These are phyloP conservation scores for Ephialtes manifestator DNA, from an alignment of 2,888 invertebrate genomes.

Conservation along the genomic window DNA sequence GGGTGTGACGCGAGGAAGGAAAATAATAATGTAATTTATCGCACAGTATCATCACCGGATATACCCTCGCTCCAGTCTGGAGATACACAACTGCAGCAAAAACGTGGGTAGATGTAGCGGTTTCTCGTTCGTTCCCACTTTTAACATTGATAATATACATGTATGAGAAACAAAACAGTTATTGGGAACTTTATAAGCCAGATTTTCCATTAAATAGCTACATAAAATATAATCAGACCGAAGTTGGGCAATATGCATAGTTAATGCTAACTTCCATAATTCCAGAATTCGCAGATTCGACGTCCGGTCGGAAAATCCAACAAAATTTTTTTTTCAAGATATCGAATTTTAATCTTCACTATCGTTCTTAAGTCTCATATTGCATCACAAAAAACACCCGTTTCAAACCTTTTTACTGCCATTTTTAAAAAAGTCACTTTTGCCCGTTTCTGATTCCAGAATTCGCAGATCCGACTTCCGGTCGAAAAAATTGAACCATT, in stretches of 20 bases:
- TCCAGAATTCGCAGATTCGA: too few relatives aligned
- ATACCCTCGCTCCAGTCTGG: conserved; percentile 48
- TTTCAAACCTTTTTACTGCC: too few relatives aligned
- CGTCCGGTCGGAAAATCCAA: too few relatives aligned
- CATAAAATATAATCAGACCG: neutral
- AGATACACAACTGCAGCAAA: conserved; percentile 58
- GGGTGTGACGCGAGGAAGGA: conserved; percentile 63
- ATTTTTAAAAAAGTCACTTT: too few relatives aligned
- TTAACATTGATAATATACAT: conserved; percentile 9
- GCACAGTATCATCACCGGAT: conserved; percentile 65
- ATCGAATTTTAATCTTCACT: too few relatives aligned
- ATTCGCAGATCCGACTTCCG: too few relatives aligned
- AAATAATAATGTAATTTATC: conserved; percentile 64
- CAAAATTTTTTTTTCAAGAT: too few relatives aligned
- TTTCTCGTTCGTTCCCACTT: conserved; percentile 47
- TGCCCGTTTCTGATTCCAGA: too few relatives aligned
- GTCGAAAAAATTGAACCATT: too few relatives aligned
- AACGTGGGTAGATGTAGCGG: conserved; percentile 64
- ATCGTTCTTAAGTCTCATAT: too few relatives aligned
- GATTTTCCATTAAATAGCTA: neutral
- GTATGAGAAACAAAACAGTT: conserved; percentile 21
- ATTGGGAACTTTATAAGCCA: neutral
- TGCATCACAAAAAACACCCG: too few relatives aligned
- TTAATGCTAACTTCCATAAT: neutral
- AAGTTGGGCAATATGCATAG: neutral